Percentiles rank a stretch among this genome's conserved stretches.
phyloP scores from a whole-genome alignment of 2,888 invertebrate genomes.

The Thysanoteuthis rhombus region DNA sequence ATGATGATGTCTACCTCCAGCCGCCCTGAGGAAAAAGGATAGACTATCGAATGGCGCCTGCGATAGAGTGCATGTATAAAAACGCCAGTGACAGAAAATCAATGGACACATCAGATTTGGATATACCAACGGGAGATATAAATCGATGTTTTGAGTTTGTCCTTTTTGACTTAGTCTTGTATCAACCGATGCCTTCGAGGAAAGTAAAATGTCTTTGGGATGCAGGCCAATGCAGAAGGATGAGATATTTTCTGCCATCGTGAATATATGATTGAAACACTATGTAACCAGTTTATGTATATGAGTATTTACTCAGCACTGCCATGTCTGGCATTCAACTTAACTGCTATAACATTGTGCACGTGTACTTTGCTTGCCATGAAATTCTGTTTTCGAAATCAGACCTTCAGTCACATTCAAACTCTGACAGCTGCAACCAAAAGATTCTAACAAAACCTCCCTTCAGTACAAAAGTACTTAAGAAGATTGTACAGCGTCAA shows the following conservation, averaged over 20 bases:
- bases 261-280: background rate
- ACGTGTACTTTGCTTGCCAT: too few relatives aligned
- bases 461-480: too few relatives aligned
- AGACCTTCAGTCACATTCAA: too few relatives aligned
- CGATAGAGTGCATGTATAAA: background rate
- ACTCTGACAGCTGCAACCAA: too few relatives aligned
- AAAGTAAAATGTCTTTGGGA: background rate
- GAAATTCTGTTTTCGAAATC: too few relatives aligned
- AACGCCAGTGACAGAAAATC: background rate
- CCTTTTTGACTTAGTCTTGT: background rate
- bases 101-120: background rate
- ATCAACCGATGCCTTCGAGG: background rate
- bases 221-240: background rate
- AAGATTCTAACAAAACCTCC: too few relatives aligned
- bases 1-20: background rate
- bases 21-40: background rate
- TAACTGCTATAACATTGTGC: too few relatives aligned
- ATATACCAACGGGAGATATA: background rate
- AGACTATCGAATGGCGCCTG: background rate
- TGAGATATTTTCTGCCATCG: background rate
- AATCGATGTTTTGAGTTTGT: background rate
- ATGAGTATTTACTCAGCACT: background rate
- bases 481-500: too few relatives aligned
- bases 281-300: background rate
- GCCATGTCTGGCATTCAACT: too few relatives aligned